These are phyloP conservation scores for Campylomormyrus numenius DNA, from an alignment of 2,113 vertebrate species.

Conservation along the genomic window DNA sequence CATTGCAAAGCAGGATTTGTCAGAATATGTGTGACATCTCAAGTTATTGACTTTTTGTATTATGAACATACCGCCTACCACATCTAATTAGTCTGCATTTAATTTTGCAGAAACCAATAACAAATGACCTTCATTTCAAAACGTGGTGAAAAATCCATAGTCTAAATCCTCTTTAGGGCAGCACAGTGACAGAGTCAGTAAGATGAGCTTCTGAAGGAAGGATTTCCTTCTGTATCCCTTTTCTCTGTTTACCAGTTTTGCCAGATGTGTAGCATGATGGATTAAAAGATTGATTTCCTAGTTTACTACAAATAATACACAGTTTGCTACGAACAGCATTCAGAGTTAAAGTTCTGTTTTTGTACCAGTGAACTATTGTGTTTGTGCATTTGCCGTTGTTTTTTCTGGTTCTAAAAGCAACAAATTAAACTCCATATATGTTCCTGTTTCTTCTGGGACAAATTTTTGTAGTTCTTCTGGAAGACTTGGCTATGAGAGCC, in stretches of 20 bases:
- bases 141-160: constrained; percentile 10
- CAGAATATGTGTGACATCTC: background rate
- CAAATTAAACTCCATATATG: background rate
- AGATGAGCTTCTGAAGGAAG: background rate
- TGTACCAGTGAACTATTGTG: background rate
- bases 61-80: constrained; percentile 17
- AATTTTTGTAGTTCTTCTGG: background rate
- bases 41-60: constrained; percentile 1
- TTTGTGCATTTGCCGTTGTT: background rate
- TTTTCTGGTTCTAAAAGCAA: background rate
- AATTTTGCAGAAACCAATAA: constrained; percentile 20
- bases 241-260: background rate
- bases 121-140: constrained; percentile 17
- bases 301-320: background rate
- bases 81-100: constrained; percentile 13
- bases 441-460: background rate
- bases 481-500: too few species aligned
- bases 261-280: background rate
- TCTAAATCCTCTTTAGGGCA: background rate
- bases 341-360: background rate
- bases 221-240: background rate
- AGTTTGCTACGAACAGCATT: background rate
- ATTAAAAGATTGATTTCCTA: background rate
- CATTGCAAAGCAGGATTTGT: background rate
- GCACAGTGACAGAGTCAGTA: background rate